phyloP scores from a whole-genome alignment of 2,888 invertebrate species.

The Alloplasta piceator region DNA sequence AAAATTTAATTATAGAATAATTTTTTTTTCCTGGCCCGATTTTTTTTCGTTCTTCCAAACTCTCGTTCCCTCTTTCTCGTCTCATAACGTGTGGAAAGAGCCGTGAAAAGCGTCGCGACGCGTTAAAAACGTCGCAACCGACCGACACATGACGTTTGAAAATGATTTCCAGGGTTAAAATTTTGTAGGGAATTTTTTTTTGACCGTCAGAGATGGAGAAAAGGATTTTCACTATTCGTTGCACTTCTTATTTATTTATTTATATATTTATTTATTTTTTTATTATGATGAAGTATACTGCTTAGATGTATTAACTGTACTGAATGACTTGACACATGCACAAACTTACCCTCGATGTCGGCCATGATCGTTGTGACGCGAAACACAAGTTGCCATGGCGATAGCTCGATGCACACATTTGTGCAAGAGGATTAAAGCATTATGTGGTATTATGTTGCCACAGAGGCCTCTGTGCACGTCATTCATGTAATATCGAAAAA shows the following conservation, averaged over 20 bases:
- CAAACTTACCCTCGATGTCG: slow-evolving; percentile 79
- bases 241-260: neutral
- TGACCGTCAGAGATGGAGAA: slow-evolving; percentile 22
- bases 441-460: too few relatives aligned
- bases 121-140: slow-evolving; percentile 31
- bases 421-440: too few relatives aligned
- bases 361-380: slow-evolving; percentile 79
- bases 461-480: too few relatives aligned
- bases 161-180: neutral
- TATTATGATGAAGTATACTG: neutral
- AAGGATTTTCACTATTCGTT: neutral
- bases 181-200: slow-evolving; percentile 15
- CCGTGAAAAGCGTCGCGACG: slow-evolving; percentile 61
- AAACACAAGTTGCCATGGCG: slow-evolving; percentile 76
- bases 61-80: slow-evolving; percentile 5
- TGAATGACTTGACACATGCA: slow-evolving; percentile 69
- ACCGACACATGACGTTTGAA: neutral
- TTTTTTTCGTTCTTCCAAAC: neutral
- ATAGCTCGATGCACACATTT: slow-evolving; percentile 59
- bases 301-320: slow-evolving; percentile 36
- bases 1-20: slow-evolving; percentile 41
- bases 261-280: neutral
- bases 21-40: slow-evolving; percentile 41
- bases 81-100: slow-evolving; percentile 6
- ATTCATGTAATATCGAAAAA: too few relatives aligned